Evolutionary conservation across 2,113 vertebrate genomes (phyloP).

Genomic region (Semnornis frantzii): DNA sequence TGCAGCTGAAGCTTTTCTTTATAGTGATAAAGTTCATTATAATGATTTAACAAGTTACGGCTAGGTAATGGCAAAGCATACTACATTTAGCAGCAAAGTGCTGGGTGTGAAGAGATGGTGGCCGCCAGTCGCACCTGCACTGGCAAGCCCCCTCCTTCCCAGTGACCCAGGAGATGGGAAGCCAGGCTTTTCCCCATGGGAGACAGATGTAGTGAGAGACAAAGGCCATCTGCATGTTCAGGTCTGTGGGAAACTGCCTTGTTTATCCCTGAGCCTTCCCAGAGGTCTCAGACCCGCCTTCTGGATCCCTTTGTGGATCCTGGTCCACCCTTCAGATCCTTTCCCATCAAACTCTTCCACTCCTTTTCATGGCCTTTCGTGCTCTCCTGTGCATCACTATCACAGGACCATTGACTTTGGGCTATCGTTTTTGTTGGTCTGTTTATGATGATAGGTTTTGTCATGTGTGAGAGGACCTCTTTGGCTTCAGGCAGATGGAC

Average conservation of each 20-base stretch:
- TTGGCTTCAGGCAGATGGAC: neutral
- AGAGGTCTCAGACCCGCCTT: neutral
- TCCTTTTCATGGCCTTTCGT: neutral
- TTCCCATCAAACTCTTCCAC: neutral
- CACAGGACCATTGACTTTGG: neutral
- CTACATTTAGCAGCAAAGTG: constrained; percentile 12
- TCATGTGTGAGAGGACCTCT: neutral
- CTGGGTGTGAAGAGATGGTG: neutral
- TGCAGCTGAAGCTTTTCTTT: neutral
- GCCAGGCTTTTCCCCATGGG: constrained; percentile 12
- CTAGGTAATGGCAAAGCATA: neutral
- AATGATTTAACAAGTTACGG: constrained; percentile 5
- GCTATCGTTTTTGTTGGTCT: neutral
- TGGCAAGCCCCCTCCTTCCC: neutral
- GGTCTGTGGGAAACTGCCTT: neutral
- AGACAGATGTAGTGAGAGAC: neutral
- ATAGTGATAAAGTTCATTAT: constrained; percentile 9
- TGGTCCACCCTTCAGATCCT: neutral
- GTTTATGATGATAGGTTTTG: neutral
- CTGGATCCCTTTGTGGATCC: neutral
- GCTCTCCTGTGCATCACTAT: neutral
- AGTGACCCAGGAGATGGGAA: neutral
- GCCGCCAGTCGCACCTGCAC: neutral
- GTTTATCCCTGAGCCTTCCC: neutral
- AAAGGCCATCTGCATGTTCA: neutral